Percentiles rank a stretch among this genome's conserved stretches.
These are phyloP conservation scores for Akabosia matsudoensis DNA, from an alignment of 1,140 invertebrate genomes.

Conservation along the genomic window DNA sequence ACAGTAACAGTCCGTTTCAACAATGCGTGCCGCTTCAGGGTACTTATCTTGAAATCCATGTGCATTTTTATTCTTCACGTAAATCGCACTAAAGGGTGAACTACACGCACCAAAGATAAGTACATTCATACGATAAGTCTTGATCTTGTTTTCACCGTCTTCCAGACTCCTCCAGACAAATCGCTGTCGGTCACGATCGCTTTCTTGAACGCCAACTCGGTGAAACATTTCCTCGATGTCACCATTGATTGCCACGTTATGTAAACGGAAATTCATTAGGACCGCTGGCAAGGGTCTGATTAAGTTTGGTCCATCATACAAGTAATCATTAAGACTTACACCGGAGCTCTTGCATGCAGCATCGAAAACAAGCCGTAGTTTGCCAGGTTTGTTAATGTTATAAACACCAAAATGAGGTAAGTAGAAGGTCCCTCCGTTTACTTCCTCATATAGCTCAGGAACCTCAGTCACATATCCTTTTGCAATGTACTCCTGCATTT, in stretches of 20 bases:
- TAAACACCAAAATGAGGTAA: slow-evolving; percentile 27
- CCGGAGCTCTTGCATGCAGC: slow-evolving; percentile 49
- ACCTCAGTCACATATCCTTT: neutral
- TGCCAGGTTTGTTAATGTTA: slow-evolving; percentile 41
- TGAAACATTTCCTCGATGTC: slow-evolving; percentile 28
- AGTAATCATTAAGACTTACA: slow-evolving; percentile 51
- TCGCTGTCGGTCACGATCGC: slow-evolving; percentile 8
- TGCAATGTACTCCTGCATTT: neutral
- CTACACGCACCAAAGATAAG: neutral
- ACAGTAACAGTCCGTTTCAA: no score
- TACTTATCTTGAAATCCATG: neutral
- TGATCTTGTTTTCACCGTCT: neutral
- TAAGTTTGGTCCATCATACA: slow-evolving; percentile 47
- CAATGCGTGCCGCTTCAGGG: no score
- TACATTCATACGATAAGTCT: neutral
- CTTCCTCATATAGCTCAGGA: slow-evolving; percentile 2
- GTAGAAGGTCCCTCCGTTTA: neutral
- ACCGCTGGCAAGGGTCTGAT: neutral
- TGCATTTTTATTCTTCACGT: neutral
- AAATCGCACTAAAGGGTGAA: neutral
- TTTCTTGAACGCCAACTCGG: neutral
- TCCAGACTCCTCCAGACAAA: slow-evolving; percentile 29
- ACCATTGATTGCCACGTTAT: neutral
- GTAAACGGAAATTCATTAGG: neutral
- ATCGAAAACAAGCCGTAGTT: slow-evolving; percentile 52